Evolutionary conservation across 2,888 invertebrate genomes (phyloP), one percentile per base, ranked within the genome.

Genomic region (Plagodis dolabraria): DNA sequence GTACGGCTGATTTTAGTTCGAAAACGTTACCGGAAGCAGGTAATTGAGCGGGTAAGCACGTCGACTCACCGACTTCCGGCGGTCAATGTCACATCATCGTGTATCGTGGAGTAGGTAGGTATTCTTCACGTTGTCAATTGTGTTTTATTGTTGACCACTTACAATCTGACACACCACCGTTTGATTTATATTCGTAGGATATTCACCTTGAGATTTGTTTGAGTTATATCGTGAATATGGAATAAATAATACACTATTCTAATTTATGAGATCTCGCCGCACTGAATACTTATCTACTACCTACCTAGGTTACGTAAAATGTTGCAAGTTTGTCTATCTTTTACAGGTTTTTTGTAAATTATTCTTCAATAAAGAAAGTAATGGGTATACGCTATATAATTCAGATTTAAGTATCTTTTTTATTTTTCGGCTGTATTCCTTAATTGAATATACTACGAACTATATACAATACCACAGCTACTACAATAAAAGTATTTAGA

Each of bases 41-140:
- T 82, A 77, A 83, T 89, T 87, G 84, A 82, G 77, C 75, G 82
- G 80, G 75, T 75, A 74, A 80, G 80, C 81, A 76, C 83, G 82
- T 80, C 74, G 82, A 78, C 82, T 82, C 80, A 74, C 76, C 74
- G 75, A 75, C 83, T 86, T 88, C 88, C 88, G 85, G 76, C 76
- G 82, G 80, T 81, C 86, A 86, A 82, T 82, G 87, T 83, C 84
- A 64, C 61, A 79, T 63, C 69, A 46, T n/a, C 47, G 45, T 40
- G 60, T 48, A 47, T 43, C 33, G 47, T 57, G 40, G 68, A 59
- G 63, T 22, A 22, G 22, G 22, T 22, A 22, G 1, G 22, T 66
- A 65, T 61, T 69, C 65, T 60, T 53, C 64, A 63, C 59, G 56
- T 52, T 68, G 60, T 66, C 66, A 53, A 72, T 67, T 70, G 70